phyloP scores from a whole-genome alignment of 2,113 vertebrate genomes.

The Ailuropoda melanoleuca region DNA sequence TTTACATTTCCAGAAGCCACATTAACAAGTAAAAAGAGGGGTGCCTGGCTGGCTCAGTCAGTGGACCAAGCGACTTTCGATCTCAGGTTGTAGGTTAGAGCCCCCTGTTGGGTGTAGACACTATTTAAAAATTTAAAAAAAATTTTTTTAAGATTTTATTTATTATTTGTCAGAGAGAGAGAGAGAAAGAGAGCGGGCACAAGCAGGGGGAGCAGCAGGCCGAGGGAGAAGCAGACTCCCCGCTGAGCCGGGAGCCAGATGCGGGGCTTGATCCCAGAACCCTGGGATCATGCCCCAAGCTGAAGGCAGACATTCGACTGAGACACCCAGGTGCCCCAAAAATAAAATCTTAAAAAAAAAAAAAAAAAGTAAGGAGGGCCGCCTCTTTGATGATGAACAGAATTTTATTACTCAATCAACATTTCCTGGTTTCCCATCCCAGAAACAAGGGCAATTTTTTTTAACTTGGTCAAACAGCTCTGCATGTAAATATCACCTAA shows the following conservation, averaged over 20 bases:
- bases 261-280: too few relatives aligned
- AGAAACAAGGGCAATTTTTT: constrained; percentile 22
- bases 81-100: neutral
- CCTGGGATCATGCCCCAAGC: neutral
- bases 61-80: neutral
- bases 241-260: neutral
- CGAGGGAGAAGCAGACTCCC: neutral
- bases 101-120: neutral
- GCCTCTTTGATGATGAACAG: too few relatives aligned
- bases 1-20: neutral
- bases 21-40: neutral
- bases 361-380: too few relatives aligned
- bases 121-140: neutral
- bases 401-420: too few relatives aligned
- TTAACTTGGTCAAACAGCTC: neutral
- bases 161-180: neutral
- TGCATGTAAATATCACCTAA: neutral
- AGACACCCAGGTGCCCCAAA: neutral
- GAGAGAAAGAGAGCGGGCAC: neutral
- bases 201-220: neutral
- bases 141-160: neutral
- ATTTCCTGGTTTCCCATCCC: neutral
- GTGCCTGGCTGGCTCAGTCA: neutral
- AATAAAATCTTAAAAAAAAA: neutral
- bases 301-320: neutral